Conservation (phyloP, 2,113 vertebrate species). For the Nycticryphes semicollaris region DNA sequence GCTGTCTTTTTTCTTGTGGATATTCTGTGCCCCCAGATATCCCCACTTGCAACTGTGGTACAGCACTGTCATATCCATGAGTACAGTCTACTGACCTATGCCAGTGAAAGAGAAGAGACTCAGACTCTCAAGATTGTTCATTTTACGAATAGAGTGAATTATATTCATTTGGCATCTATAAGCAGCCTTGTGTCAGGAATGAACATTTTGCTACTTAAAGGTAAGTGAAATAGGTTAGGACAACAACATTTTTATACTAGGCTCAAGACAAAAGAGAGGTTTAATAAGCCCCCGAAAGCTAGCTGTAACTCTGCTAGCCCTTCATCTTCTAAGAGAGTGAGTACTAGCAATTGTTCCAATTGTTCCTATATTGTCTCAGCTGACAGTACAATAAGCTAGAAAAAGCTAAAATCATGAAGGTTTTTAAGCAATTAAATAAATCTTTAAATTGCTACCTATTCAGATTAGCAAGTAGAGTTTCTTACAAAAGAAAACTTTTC, state of each 20-base stretch:
- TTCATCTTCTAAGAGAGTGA: neutral
- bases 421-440: conserved; percentile 21
- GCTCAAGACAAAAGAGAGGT: neutral
- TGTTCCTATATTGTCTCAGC: neutral
- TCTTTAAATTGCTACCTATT: conserved; percentile 1
- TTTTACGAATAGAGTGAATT: neutral
- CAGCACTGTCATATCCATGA: neutral
- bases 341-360: neutral
- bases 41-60: neutral
- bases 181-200: neutral
- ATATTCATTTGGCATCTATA: neutral
- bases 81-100: neutral
- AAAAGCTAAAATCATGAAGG: neutral
- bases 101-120: neutral
- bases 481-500: neutral
- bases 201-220: neutral
- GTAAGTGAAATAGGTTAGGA: neutral
- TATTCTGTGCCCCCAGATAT: neutral
- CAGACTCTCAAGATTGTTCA: neutral
- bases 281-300: neutral
- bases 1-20: neutral
- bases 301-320: neutral
- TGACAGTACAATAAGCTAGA: neutral
- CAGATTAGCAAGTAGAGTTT: neutral
- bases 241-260: neutral